Evolutionary conservation across 2,797 vertebrate genomes (phyloP).

Genomic region (Paguma larvata): DNA sequence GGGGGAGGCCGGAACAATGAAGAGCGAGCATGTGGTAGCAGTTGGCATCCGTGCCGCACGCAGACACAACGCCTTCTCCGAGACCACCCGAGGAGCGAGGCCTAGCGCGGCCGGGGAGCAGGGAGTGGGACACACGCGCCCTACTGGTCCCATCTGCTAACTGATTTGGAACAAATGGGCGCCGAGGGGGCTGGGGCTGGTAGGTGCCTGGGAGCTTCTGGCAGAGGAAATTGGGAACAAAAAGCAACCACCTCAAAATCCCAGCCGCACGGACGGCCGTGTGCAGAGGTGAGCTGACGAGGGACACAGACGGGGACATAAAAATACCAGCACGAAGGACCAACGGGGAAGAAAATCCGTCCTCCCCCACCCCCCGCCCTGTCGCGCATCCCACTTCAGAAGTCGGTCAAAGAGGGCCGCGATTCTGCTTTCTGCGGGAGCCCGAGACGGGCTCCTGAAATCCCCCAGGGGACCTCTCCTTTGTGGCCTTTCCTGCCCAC

Average conservation of each 20-base stretch:
- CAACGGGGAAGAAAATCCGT: neutral
- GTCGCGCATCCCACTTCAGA: neutral
- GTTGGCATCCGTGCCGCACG: neutral
- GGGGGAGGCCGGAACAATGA: constrained; percentile 64
- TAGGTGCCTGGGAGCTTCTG: neutral
- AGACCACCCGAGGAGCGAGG: constrained; percentile 77
- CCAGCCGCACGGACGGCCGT: neutral
- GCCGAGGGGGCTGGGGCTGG: neutral
- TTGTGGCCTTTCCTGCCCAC: constrained; percentile 70
- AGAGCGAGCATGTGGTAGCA: constrained; percentile 65
- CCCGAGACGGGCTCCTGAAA: neutral
- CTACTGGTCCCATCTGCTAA: constrained; percentile 9
- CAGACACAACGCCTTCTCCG: constrained; percentile 58
- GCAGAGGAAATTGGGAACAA: neutral
- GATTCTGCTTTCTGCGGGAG: neutral
- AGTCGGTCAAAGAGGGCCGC: neutral
- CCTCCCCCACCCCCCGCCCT: neutral
- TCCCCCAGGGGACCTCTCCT: constrained; percentile 39
- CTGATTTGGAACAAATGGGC: constrained; percentile 42
- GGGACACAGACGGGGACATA: neutral
- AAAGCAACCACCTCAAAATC: neutral
- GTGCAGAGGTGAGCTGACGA: neutral
- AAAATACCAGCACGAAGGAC: neutral
- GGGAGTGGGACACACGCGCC: neutral
- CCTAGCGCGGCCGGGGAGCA: neutral